A percentile compares a stretch with the other conserved stretches of the same genome.
Conservation (phyloP, 2,888 invertebrate species). For the Rhyacophila evoluta region DNA sequence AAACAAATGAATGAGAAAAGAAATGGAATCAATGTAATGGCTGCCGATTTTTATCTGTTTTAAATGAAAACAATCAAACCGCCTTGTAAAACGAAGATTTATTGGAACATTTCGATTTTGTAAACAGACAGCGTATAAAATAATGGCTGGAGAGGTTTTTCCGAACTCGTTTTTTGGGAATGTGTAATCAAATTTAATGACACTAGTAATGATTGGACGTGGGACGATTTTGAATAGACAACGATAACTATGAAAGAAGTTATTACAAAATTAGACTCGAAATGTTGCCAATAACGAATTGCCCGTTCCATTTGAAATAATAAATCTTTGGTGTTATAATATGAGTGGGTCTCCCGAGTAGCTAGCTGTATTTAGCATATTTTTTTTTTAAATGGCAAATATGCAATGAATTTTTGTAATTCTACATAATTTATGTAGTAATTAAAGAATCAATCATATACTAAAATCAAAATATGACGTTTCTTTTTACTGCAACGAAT, state of each 20-base stretch:
- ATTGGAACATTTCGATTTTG: neutral
- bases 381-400: no score
- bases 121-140: neutral
- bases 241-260: neutral
- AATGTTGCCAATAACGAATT: slow-evolving; percentile 18
- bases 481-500: no score
- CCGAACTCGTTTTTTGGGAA: neutral
- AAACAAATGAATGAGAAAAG: neutral
- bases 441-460: no score
- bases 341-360: neutral
- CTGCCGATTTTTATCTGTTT: slow-evolving; percentile 12
- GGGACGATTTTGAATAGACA: neutral
- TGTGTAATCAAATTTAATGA: slow-evolving; percentile 18
- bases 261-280: neutral
- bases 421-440: no score
- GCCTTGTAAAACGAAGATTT: slow-evolving; percentile 22
- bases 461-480: no score
- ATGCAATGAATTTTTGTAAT: no score
- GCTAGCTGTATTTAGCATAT: no score
- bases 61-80: slow-evolving; percentile 22
- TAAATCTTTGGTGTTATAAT: neutral
- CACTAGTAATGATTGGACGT: neutral
- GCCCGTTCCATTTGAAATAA: neutral
- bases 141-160: neutral
- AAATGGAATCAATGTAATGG: slow-evolving; percentile 6